Base-by-base conservation (phyloP, 2,888 invertebrate species). In the Sinodicranocentrus sp. region DNA sequence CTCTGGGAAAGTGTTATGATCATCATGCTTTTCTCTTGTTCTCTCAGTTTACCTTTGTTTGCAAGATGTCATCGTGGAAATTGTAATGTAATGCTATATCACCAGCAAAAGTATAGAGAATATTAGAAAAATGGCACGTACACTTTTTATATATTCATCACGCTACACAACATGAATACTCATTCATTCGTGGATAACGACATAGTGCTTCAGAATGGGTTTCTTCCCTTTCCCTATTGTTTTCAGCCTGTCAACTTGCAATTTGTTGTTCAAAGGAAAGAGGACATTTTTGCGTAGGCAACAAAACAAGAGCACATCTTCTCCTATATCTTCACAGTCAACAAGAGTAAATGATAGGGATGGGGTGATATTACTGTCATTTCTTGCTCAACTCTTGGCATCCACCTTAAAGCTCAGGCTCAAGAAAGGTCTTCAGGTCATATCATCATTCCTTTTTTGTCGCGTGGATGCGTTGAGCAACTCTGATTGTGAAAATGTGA, bases 311-410 rank as follows among this genome's bases (percentile, higher is more conserved):
- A 59, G 52, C 52, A 19, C 52, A n/a, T 52, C 19, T 44, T 44
- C 15, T 44, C n/a, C n/a, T 13, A 44, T 44, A n/a, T 44, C 44
- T 44, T 44, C 13, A 44, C 13, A 44, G 44, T 52, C n/a, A 52
- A 19, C 19, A 8, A 17, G 13, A n/a, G 13, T 13, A 44, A n/a
- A n/a, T 44, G 44, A 44, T 44, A n/a, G 52, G 8, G 19, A 52
- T 52, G 52, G 8, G 52, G 19, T 19, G 19, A 44, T 44, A 44
- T n/a, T 44, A 13, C 44, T 52, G 52, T 52, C 52, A 52, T 52
- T 52, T 52, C 52, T 17, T 17, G 52, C 52, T 52, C 52, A 52
- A 19, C 52, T 19, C 52, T 8, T 19, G 19, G 19, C 13, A 17
- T 17, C 48, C 48, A 48, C 17, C 8, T 3, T 17, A 52, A 52